Conservation (phyloP, 2,113 vertebrate genomes). For the Tragelaphus buxtoni region DNA sequence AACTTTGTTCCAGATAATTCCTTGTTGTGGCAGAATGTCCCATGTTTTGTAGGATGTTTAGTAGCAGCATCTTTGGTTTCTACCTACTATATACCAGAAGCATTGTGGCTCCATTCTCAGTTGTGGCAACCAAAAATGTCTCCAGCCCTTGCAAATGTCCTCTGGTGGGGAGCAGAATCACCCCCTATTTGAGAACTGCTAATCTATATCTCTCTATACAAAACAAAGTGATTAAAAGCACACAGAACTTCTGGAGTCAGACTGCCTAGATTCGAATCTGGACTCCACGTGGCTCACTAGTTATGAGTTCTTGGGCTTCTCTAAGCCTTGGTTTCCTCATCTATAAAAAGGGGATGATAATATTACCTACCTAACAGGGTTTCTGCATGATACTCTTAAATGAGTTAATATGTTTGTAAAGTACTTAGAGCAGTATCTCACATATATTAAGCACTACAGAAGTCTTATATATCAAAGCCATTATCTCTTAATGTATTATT, state of each 20-base stretch:
- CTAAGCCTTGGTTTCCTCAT: background rate
- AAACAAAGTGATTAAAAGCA: background rate
- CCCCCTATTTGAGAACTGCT: background rate
- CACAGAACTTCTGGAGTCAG: background rate
- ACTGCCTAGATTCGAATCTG: background rate
- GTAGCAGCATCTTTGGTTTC: background rate
- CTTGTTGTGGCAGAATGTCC: background rate
- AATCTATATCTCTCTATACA: background rate
- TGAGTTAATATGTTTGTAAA: background rate
- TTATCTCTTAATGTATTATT: background rate
- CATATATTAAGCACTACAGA: slow-evolving; percentile 3
- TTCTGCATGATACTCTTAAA: background rate
- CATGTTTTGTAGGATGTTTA: background rate
- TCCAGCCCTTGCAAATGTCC: background rate
- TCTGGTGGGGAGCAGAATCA: background rate
- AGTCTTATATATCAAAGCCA: background rate
- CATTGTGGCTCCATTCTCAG: background rate
- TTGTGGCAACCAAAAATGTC: background rate
- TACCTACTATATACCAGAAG: background rate
- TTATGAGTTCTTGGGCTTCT: background rate
- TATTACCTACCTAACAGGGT: background rate
- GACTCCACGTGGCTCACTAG: background rate
- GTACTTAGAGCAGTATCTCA: background rate
- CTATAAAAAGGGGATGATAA: background rate
- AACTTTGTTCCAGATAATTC: background rate